These are phyloP conservation scores for Drosophila robusta DNA, from an alignment of 2,888 invertebrate species.

Conservation along the genomic window DNA sequence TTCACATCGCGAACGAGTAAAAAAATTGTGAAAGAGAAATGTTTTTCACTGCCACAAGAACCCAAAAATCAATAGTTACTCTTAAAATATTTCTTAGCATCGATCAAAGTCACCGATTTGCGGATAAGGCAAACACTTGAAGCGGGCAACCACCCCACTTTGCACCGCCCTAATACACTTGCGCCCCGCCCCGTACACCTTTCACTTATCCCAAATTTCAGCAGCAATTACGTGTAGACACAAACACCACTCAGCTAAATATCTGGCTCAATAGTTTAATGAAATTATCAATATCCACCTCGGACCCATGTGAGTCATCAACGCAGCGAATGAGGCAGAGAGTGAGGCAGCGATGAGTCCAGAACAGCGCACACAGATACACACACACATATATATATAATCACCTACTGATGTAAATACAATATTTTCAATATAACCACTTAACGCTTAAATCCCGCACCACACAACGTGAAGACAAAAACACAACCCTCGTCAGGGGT, in stretches of 20 bases:
- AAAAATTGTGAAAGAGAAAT: not conserved
- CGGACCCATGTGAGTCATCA: constrained; percentile 69
- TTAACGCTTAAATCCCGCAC: constrained; percentile 80
- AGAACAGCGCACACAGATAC: constrained; percentile 21
- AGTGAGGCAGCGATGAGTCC: constrained; percentile 23
- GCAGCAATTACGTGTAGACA: constrained; percentile 69
- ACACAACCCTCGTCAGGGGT: constrained; percentile 63
- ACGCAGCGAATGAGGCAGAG: not conserved
- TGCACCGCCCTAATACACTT: constrained; percentile 22
- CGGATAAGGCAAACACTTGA: constrained; percentile 36
- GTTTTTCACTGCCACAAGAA: not conserved
- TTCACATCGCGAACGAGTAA: too few species aligned
- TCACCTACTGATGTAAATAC: constrained; percentile 81
- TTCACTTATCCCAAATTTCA: constrained; percentile 63
- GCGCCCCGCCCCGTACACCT: constrained; percentile 53
- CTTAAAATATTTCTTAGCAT: constrained; percentile 30
- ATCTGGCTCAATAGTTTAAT: constrained; percentile 77
- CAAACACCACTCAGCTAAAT: constrained; percentile 57
- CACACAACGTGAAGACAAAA: constrained; percentile 37
- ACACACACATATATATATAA: constrained; percentile 53
- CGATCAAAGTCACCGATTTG: constrained; percentile 55
- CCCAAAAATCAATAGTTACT: not conserved
- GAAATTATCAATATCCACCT: constrained; percentile 75
- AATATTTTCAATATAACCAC: constrained; percentile 82
- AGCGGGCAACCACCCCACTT: constrained; percentile 7